phyloP scores from a whole-genome alignment of 2,797 vertebrate species.

The Crenichthys baileyi region DNA sequence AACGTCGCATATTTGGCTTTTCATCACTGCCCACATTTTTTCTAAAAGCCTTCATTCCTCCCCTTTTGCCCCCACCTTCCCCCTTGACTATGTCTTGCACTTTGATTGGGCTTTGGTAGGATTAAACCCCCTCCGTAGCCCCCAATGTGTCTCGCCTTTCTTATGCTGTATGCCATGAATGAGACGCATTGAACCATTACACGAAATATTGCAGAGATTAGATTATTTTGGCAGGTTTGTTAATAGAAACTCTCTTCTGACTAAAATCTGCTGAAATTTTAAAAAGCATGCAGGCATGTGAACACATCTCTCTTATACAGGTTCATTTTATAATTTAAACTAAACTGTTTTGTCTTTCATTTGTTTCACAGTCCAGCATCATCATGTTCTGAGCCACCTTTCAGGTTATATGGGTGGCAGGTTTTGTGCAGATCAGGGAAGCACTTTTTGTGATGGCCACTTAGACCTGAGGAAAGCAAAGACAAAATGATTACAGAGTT shows the following conservation, averaged over 20 bases:
- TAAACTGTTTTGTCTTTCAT: background rate
- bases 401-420: background rate
- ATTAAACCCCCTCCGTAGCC: conserved; percentile 73
- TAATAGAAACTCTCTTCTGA: conserved; percentile 26
- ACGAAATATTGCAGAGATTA: conserved; percentile 83
- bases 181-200: conserved; percentile 84
- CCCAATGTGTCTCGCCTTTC: conserved; percentile 59
- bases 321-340: background rate
- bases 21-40: conserved; percentile 58
- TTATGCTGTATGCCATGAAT: conserved; percentile 57
- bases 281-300: background rate
- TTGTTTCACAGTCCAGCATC: background rate
- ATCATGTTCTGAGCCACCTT: background rate
- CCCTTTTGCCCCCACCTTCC: conserved; percentile 48
- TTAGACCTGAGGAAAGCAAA: background rate
- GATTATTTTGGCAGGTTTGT: conserved; percentile 55
- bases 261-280: conserved; percentile 1
- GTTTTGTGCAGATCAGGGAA: background rate
- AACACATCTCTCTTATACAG: background rate
- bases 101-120: conserved; percentile 84
- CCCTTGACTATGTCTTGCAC: conserved; percentile 81
- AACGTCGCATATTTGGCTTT: conserved; percentile 76
- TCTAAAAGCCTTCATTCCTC: conserved; percentile 36
- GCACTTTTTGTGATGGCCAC: background rate
- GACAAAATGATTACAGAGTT: background rate